Base-by-base conservation (phyloP, 2,797 vertebrate genomes). In the Danio tinwini region DNA sequence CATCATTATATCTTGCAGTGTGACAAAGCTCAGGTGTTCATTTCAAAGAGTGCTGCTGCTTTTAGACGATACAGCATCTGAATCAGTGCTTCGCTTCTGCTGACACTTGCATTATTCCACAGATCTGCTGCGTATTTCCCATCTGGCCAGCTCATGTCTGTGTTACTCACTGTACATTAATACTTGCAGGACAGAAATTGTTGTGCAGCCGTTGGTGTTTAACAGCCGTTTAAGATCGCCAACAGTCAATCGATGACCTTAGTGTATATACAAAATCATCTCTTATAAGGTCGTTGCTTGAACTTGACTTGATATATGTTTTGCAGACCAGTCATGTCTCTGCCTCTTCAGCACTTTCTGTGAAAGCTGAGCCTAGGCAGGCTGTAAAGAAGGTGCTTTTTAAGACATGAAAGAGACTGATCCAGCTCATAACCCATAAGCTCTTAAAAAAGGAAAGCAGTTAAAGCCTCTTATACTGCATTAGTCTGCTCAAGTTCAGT, bases 41-140 rank as follows among this genome's bases (percentile, higher is more conserved):
- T 53, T 64, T 37, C 50, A 56, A n/a, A 77, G 29, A 44, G 37
- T 8, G 5, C 52, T 71, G 49, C 67, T 74, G 19, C 29, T 80
- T 71, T 69, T 81, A 71, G 82, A 40, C 58, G 59, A 58, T 47
- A 39, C 79, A 74, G 80, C 80, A 79, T 55, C 59, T 73, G 59
- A 72, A 56, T 64, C 55, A 59, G 62, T 55, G 49, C 7, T 68
- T 69, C 73, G 14, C 56, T 71, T 50, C 13, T 79, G 84, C 81
- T 81, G 82, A 85, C 70, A 56, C 52, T 29, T n/a, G 52, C 37
- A 8, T 78, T 78, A 47, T 78, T 70, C 52, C 45, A 14, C 47
- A 21, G n/a, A 53, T 73, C 53, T 75, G 65, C 65, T 79, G 79
- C 11, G 40, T 63, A 52, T 77, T 79, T 39, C 37, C 65, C 76